A percentile compares a stretch with the other conserved stretches of the same genome.
These are phyloP conservation scores for Pipa parva DNA, from an alignment of 2,113 vertebrate genomes.

Conservation along the genomic window DNA sequence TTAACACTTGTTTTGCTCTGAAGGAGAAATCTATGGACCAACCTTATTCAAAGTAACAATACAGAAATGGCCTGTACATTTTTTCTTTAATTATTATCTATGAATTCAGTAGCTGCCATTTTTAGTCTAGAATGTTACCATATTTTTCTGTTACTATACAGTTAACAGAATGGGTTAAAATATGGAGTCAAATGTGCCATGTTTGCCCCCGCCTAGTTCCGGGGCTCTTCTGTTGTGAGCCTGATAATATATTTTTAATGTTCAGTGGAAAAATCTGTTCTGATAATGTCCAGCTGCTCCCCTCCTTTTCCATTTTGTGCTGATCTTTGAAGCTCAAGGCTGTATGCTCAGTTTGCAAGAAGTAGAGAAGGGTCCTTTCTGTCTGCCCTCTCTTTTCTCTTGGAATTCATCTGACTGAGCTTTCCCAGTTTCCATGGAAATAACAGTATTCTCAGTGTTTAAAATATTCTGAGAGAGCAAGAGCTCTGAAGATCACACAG, in stretches of 20 bases:
- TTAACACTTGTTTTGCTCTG: no score
- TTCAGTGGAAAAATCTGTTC: neutral
- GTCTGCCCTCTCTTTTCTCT: slow-evolving; percentile 45
- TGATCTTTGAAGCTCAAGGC: slow-evolving; percentile 34
- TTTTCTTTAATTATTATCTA: no score
- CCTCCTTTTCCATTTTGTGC: slow-evolving; percentile 10
- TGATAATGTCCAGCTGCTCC: slow-evolving; percentile 30
- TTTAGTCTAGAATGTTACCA: no score
- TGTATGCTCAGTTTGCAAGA: slow-evolving; percentile 12
- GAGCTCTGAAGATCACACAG: slow-evolving; percentile 46
- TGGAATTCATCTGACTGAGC: slow-evolving; percentile 45
- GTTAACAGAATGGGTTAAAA: no score
- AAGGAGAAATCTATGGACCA: no score
- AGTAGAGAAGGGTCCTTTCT: slow-evolving; percentile 26
- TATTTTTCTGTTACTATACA: no score
- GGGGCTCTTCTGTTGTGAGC: neutral
- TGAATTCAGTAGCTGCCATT: no score
- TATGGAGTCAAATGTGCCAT: no score
- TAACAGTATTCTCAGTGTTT: slow-evolving; percentile 51
- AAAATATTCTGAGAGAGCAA: slow-evolving; percentile 53
- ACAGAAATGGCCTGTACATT: no score
- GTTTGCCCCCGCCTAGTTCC: neutral
- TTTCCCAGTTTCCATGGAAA: slow-evolving; percentile 60
- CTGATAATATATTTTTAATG: neutral
- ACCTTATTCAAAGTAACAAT: no score